Evolutionary conservation across 2,888 invertebrate genomes (phyloP), one percentile per base, ranked within the genome.

Genomic region (Alsophila aescularia): DNA sequence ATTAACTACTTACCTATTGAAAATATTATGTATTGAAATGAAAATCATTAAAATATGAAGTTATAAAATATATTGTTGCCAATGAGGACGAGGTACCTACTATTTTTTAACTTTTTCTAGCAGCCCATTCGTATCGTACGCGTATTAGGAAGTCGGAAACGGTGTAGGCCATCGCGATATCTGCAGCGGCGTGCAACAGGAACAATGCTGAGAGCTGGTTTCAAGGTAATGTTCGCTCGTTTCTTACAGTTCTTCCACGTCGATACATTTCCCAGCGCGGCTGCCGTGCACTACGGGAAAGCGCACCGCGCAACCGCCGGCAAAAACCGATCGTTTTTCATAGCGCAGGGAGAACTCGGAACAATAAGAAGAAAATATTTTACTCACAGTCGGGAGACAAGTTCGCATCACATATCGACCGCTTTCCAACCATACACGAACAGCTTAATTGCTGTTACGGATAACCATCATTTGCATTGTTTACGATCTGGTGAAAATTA

Each of bases 391-490:
- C 69, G 64, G 74, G 77, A 79, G 78, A 70, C 70, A 69, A 72
- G 75, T 76, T 79, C 77, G 78, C 77, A 71, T 69, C 77, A 69
- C 70, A 76, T 76, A 74, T 73, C 77, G 77, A 70, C 74, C 79
- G 85, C 90, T 90, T 90, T 89, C 90, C 81, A 88, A 79, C 78
- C 70, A 72, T 74, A 69, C 77, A 74, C 73, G 79, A 77, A 70
- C 79, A 71, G 78, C 68, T 70, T 84, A 83, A 86, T 87, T 83
- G 76, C 76, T 67, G 75, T 71, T 77, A 75, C 82, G 77, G 85
- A 86, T 86, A 86, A 87, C 83, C 84, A 88, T 86, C 82, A 83
- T 85, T 87, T 86, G 87, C 88, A 90, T 88, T 87, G 87, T 89
- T 87, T 73, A 77, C 78, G 67, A 77, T 76, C 79, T 73, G 70